Percentiles rank a stretch among this genome's conserved stretches.
phyloP scores from a whole-genome alignment of 2,888 invertebrate species.

The Galerucella pusilla region DNA sequence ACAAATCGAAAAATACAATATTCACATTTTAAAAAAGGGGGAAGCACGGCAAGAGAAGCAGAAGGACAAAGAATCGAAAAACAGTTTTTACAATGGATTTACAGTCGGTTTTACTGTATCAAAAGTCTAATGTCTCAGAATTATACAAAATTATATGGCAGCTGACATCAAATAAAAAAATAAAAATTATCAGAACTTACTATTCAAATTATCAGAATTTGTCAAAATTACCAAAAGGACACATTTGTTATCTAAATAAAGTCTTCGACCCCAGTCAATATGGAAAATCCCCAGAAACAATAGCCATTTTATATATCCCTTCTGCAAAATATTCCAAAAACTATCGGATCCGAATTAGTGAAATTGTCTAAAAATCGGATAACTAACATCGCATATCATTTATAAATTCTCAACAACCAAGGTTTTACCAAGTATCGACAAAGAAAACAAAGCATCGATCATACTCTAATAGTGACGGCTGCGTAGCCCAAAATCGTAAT shows the following conservation, averaged over 20 bases:
- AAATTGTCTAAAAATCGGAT: no score
- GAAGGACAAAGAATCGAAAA: slow-evolving; percentile 20
- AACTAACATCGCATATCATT: background rate
- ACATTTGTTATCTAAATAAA: no score
- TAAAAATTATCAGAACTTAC: no score
- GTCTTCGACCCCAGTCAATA: no score
- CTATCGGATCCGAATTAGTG: no score
- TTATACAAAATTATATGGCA: slow-evolving; percentile 1
- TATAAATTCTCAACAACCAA: background rate
- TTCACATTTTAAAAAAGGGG: slow-evolving; percentile 21
- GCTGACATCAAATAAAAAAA: no score
- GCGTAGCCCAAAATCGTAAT: background rate
- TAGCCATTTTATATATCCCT: no score
- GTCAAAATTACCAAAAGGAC: no score
- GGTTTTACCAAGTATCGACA: background rate
- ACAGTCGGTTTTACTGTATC: slow-evolving; percentile 31
- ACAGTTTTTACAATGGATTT: slow-evolving; percentile 34
- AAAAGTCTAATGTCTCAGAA: slow-evolving; percentile 30
- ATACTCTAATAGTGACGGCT: background rate
- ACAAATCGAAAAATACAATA: no score
- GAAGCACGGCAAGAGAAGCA: slow-evolving; percentile 24
- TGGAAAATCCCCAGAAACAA: no score
- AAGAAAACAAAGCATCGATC: background rate
- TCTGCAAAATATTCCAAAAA: no score
- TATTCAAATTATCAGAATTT: no score